Evolutionary conservation across 2,888 invertebrate genomes (phyloP).

Genomic region (Dryadula phaetusa): DNA sequence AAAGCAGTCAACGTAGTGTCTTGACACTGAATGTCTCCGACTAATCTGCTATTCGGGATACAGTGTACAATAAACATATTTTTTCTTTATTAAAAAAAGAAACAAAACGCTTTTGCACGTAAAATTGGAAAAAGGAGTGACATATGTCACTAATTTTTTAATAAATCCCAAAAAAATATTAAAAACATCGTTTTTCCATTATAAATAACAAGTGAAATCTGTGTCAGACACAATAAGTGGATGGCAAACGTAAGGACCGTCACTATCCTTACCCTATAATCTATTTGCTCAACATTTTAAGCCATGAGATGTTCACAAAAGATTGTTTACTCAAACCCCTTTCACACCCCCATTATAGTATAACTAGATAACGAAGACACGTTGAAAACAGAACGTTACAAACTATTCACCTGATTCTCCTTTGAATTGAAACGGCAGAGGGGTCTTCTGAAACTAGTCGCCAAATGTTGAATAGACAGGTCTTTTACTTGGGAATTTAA

Average conservation of each 20-base stretch:
- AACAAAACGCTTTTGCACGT: too few species aligned
- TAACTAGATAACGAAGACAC: conserved; percentile 59
- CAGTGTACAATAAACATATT: too few species aligned
- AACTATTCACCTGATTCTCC: conserved; percentile 43
- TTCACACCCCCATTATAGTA: conserved; percentile 79
- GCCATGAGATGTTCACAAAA: conserved; percentile 74
- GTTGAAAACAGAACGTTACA: conserved; percentile 48
- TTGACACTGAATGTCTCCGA: too few species aligned
- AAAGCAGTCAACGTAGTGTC: too few species aligned
- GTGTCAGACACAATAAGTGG: conserved; percentile 34
- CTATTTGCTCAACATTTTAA: conserved; percentile 76
- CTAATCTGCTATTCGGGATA: too few species aligned
- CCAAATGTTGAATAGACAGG: conserved; percentile 62
- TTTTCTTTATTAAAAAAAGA: too few species aligned
- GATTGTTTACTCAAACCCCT: conserved; percentile 83
- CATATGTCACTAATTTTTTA: too few species aligned
- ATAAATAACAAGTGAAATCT: conserved; percentile 32
- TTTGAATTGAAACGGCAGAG: conserved; percentile 43
- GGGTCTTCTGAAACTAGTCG: conserved; percentile 54
- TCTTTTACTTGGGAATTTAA: conserved; percentile 68
- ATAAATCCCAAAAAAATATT: too few species aligned
- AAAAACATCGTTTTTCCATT: conserved; percentile 4
- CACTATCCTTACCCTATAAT: conserved; percentile 70
- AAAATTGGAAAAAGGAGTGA: too few species aligned
- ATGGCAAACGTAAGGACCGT: conserved; percentile 40